A percentile compares a stretch with the other conserved stretches of the same genome.
Evolutionary conservation across 2,888 invertebrate genomes (phyloP).

Genomic region (Neocrepidodera transversa): DNA sequence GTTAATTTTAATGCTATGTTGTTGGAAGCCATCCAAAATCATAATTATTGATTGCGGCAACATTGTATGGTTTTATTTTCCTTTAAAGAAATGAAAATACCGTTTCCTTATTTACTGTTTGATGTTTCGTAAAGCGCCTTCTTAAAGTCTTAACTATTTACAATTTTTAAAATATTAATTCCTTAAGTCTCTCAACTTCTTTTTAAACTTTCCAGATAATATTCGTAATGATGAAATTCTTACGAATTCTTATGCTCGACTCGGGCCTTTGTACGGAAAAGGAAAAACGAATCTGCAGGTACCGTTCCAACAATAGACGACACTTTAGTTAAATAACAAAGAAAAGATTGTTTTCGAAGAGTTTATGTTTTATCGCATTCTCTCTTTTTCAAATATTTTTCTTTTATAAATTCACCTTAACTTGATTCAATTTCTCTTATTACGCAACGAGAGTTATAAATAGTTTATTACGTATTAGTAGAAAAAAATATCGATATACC

Average conservation of each 20-base stretch:
- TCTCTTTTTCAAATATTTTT: too few species aligned
- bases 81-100: too few species aligned
- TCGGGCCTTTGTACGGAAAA: conserved; percentile 18
- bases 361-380: conserved; percentile 52
- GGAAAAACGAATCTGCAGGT: conserved; percentile 52
- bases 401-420: too few species aligned
- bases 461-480: too few species aligned
- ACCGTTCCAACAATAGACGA: conserved; percentile 52
- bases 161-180: conserved; percentile 31
- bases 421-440: too few species aligned
- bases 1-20: too few species aligned
- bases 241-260: conserved; percentile 55
- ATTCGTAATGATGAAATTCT: conserved; percentile 58
- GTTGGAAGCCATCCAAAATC: too few species aligned
- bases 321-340: conserved; percentile 45
- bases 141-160: conserved; percentile 20
- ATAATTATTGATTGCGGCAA: too few species aligned
- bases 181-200: conserved; percentile 24
- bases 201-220: conserved; percentile 32
- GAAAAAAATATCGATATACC: too few species aligned
- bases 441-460: too few species aligned
- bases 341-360: conserved; percentile 54
- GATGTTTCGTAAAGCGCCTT: conserved; percentile 5
- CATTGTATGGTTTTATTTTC: too few species aligned
- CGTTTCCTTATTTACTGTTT: not conserved